Conservation (phyloP, 1,140 invertebrate genomes). For the Mesaphorura yosii region DNA sequence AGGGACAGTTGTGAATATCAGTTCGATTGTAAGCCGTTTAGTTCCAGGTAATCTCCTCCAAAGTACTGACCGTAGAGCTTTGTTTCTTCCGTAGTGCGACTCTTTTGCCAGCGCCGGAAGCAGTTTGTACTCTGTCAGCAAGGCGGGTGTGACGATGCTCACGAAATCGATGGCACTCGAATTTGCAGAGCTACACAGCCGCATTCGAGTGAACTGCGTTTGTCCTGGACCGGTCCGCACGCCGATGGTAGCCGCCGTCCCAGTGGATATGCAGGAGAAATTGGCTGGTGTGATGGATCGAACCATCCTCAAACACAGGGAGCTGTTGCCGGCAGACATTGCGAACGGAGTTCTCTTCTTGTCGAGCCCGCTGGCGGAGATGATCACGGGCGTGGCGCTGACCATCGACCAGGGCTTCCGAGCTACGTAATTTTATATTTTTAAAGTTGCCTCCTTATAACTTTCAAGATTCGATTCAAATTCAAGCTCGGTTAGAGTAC, state of each 20-base stretch:
- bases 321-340: background rate
- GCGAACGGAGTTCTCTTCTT: background rate
- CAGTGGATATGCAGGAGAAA: background rate
- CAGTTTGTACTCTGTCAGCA: constrained; percentile 37
- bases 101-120: too few species aligned
- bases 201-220: constrained; percentile 37
- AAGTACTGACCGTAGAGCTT: too few species aligned
- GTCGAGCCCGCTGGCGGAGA: background rate
- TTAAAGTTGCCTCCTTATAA: too few species aligned
- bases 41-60: too few species aligned
- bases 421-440: background rate
- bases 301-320: background rate
- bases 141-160: constrained; percentile 37
- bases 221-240: constrained; percentile 20
- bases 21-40: background rate
- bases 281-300: too few species aligned
- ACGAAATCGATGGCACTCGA: constrained; percentile 38
- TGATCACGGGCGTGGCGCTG: background rate
- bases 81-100: too few species aligned
- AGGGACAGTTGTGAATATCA: background rate
- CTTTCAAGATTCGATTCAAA: too few species aligned
- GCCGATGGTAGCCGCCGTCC: background rate
- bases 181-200: constrained; percentile 35
- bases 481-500: too few species aligned
- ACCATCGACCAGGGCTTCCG: background rate